These are phyloP conservation scores for Lepilemur septentrionalis DNA, from an alignment of 2,797 vertebrate genomes.

Conservation along the genomic window DNA sequence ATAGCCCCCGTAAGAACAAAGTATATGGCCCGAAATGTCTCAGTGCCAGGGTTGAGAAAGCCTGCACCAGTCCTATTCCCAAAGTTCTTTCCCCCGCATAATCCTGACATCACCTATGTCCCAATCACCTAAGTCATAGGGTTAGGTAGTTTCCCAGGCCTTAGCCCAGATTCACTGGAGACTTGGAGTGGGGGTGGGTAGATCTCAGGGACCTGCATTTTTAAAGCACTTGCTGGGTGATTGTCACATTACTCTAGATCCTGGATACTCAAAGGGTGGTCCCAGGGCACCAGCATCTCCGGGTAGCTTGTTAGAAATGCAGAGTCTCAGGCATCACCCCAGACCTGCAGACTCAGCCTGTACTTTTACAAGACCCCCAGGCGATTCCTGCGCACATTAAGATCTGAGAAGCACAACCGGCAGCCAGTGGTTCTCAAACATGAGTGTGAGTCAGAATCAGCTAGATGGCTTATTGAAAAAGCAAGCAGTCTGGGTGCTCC, in stretches of 20 bases:
- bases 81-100: too few species aligned
- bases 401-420: neutral
- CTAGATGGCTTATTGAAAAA: neutral
- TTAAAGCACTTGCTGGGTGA: neutral
- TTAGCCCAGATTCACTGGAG: neutral
- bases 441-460: fast-evolving
- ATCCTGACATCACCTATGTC: neutral
- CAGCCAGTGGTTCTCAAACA: neutral
- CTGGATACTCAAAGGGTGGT: neutral
- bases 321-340: neutral
- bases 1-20: neutral
- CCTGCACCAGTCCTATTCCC: too few species aligned
- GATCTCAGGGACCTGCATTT: neutral
- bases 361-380: neutral
- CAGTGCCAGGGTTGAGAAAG: neutral
- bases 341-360: neutral
- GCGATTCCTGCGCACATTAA: fast-evolving
- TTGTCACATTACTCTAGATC: neutral
- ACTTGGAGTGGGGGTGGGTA: too few species aligned
- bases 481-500: fast-evolving
- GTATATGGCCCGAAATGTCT: neutral
- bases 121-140: neutral
- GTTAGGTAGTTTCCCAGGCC: neutral
- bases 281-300: neutral
- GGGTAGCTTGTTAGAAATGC: neutral